Percentiles rank a stretch among this genome's conserved stretches.
These are phyloP conservation scores for Meiosimyza decipiens DNA, from an alignment of 2,888 invertebrate genomes.

Conservation along the genomic window DNA sequence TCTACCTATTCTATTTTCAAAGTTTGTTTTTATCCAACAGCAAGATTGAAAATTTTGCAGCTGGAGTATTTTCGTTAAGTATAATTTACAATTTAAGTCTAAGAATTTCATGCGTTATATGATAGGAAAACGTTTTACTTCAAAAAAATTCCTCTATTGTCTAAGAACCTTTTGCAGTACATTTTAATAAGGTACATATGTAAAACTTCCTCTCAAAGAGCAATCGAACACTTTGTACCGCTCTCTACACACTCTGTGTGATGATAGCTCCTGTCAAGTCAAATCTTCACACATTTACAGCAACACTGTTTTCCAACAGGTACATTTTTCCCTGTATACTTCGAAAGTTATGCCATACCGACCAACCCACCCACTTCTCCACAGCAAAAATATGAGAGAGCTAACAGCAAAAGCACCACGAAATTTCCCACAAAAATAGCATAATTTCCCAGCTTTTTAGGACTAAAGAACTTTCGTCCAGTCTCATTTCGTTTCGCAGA, in stretches of 20 bases:
- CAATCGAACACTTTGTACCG: too few relatives aligned
- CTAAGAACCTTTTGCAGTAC: too few relatives aligned
- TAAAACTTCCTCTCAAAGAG: neutral
- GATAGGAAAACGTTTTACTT: too few relatives aligned
- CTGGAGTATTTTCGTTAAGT: too few relatives aligned
- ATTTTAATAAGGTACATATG: too few relatives aligned
- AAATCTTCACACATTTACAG: neutral
- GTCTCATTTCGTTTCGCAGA: constrained; percentile 14
- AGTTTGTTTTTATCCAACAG: too few relatives aligned
- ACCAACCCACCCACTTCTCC: neutral
- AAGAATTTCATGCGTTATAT: too few relatives aligned
- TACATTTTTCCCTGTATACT: constrained; percentile 23
- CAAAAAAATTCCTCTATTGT: too few relatives aligned
- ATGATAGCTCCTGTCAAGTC: neutral
- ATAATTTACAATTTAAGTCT: too few relatives aligned
- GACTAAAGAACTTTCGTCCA: neutral
- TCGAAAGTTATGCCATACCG: neutral
- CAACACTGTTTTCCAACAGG: constrained; percentile 29
- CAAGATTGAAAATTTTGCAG: too few relatives aligned
- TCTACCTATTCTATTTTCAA: too few relatives aligned
- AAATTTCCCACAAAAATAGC: constrained; percentile 19
- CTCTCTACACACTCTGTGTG: too few relatives aligned
- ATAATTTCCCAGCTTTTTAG: constrained; percentile 35
- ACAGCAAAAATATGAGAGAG: neutral
- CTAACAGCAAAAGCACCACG: neutral